These are phyloP conservation scores for Cromileptes altivelis DNA, from an alignment of 2,113 vertebrate genomes.

Conservation along the genomic window DNA sequence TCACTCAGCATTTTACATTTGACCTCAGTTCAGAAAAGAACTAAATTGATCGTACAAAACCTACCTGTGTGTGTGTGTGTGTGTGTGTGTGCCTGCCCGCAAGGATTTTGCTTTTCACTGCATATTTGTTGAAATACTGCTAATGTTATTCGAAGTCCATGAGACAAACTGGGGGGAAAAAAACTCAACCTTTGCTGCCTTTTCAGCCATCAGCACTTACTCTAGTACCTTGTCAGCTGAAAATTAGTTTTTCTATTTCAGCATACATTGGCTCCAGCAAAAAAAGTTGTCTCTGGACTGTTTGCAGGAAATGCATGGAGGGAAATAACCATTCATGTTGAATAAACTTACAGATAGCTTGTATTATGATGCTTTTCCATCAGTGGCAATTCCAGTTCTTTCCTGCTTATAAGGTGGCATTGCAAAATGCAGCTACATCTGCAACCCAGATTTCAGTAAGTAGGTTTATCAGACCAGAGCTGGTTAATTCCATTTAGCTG, in stretches of 20 bases:
- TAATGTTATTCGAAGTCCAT: slow-evolving; percentile 28
- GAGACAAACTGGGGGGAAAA: slow-evolving; percentile 17
- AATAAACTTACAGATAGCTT: neutral
- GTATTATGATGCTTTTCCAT: neutral
- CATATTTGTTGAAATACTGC: slow-evolving; percentile 24
- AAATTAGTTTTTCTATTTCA: slow-evolving; percentile 18
- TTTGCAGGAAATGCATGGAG: neutral
- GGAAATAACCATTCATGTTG: neutral
- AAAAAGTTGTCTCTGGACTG: neutral
- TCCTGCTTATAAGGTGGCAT: too few relatives aligned
- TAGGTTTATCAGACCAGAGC: too few relatives aligned
- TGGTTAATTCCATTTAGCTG: too few relatives aligned
- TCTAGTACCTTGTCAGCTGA: slow-evolving; percentile 29
- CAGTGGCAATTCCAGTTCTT: neutral
- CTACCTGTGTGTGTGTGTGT: neutral
- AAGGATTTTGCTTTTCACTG: slow-evolving; percentile 20
- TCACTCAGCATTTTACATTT: slow-evolving; percentile 16
- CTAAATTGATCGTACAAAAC: slow-evolving; percentile 5
- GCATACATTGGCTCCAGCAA: slow-evolving; percentile 13
- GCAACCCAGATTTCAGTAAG: too few relatives aligned
- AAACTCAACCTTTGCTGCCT: slow-evolving; percentile 8
- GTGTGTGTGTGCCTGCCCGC: neutral
- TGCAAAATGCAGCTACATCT: too few relatives aligned
- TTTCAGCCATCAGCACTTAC: slow-evolving; percentile 41
- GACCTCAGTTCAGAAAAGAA: slow-evolving; percentile 7